phyloP scores from a whole-genome alignment of 2,797 vertebrate species.

The Catamblyrhynchus diadema region DNA sequence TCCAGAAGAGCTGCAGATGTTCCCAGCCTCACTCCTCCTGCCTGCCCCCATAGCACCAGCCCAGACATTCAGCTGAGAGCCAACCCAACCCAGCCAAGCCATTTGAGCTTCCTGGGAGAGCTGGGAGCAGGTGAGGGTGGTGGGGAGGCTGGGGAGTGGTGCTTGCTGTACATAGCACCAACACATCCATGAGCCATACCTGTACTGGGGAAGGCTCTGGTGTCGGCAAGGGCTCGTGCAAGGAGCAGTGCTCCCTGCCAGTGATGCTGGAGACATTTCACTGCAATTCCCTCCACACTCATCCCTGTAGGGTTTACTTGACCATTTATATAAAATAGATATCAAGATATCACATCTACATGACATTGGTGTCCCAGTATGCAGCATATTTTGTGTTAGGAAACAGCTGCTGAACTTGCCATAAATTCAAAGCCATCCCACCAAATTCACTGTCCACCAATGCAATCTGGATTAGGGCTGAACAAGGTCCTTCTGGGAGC shows the following conservation, averaged over 20 bases:
- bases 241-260: not conserved
- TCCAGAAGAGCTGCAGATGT: not conserved
- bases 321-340: not conserved
- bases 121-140: not conserved
- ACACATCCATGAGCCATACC: fast-evolving
- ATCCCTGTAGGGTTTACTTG: not conserved
- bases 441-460: not conserved
- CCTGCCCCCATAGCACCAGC: not conserved
- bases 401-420: not conserved
- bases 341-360: not conserved
- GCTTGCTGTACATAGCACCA: not conserved
- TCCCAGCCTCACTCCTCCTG: not conserved
- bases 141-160: not conserved
- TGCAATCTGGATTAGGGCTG: not conserved
- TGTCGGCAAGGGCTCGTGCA: not conserved
- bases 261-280: not conserved
- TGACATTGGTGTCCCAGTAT: not conserved
- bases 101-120: not conserved
- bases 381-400: not conserved
- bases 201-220: not conserved
- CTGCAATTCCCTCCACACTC: not conserved
- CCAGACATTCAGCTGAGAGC: not conserved
- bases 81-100: not conserved
- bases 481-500: not conserved
- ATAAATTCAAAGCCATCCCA: not conserved